A percentile compares a stretch with the other conserved stretches of the same genome.
phyloP scores from a whole-genome alignment of 53 echinoderm and acorn worm genomes.

The Hippasteria phrygiana region DNA sequence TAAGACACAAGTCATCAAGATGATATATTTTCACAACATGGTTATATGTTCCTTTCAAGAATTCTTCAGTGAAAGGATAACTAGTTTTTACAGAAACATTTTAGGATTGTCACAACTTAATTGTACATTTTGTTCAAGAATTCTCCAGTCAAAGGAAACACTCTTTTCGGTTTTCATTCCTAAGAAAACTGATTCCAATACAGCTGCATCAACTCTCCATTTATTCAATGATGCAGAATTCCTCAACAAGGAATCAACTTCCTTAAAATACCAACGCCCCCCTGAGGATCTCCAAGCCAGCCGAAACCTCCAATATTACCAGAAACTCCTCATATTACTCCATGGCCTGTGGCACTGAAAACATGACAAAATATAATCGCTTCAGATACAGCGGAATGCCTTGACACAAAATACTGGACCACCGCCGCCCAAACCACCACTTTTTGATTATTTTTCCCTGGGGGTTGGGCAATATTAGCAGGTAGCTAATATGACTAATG shows the following conservation, averaged over 20 bases:
- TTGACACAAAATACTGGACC: constrained; percentile 5
- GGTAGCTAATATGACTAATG: constrained; percentile 20
- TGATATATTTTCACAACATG: too few relatives aligned
- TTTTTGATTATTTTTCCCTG: constrained; percentile 5
- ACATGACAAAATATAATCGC: constrained; percentile 31
- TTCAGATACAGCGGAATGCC: constrained; percentile 14
- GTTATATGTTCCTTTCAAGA: too few relatives aligned
- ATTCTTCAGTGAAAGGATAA: too few relatives aligned
- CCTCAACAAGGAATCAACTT: constrained; percentile 1
- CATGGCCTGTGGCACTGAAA: constrained; percentile 20
- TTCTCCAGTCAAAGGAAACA: not conserved
- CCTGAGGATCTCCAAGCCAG: not conserved
- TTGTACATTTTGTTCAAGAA: too few relatives aligned
- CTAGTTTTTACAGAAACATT: too few relatives aligned
- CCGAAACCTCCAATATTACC: not conserved
- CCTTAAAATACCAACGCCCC: not conserved
- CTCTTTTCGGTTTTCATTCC: not conserved
- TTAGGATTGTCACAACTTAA: too few relatives aligned
- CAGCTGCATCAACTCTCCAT: constrained; percentile 40
- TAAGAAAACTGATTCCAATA: not conserved
- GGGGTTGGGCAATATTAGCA: not conserved
- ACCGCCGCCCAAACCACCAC: constrained; percentile 2
- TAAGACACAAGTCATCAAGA: too few relatives aligned
- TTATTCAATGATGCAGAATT: constrained; percentile 31
- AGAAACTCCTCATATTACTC: constrained; percentile 26